These are phyloP conservation scores for Cryptocephalus primarius DNA, from an alignment of 2,888 invertebrate species.

Conservation along the genomic window DNA sequence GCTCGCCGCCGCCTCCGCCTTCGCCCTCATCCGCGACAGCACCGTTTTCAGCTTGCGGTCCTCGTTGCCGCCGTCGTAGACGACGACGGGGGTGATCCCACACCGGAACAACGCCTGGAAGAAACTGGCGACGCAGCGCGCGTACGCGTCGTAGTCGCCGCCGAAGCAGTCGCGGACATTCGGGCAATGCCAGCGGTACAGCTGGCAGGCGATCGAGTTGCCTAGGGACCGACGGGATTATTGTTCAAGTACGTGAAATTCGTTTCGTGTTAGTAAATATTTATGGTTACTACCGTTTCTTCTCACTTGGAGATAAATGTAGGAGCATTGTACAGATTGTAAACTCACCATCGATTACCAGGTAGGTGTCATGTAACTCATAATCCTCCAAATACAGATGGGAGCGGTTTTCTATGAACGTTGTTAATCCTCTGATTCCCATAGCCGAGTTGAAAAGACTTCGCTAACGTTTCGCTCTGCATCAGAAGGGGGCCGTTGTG, in stretches of 20 bases:
- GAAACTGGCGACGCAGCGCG: slow-evolving; percentile 52
- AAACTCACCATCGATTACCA: slow-evolving; percentile 59
- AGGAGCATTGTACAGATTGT: too few relatives aligned
- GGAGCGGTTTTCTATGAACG: slow-evolving; percentile 59
- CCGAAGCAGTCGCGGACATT: slow-evolving; percentile 58
- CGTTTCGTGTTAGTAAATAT: too few relatives aligned
- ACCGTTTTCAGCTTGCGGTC: slow-evolving; percentile 33
- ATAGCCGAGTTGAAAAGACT: neutral
- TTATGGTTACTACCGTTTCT: too few relatives aligned
- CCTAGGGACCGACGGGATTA: slow-evolving; percentile 24
- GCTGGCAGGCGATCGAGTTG: slow-evolving; percentile 58
- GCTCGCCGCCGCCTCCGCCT: slow-evolving; percentile 29
- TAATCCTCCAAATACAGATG: slow-evolving; percentile 51
- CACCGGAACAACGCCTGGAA: slow-evolving; percentile 60
- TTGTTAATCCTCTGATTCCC: slow-evolving; percentile 71
- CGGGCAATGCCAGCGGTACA: slow-evolving; percentile 49
- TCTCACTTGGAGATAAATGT: too few relatives aligned
- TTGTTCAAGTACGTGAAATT: too few relatives aligned
- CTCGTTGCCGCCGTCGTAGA: slow-evolving; percentile 62
- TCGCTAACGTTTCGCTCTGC: too few relatives aligned
- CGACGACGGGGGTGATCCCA: slow-evolving; percentile 57
- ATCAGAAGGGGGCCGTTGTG: too few relatives aligned
- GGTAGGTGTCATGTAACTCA: slow-evolving; percentile 52
- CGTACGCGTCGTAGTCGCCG: slow-evolving; percentile 74
- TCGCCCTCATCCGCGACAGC: slow-evolving; percentile 19